Conservation (phyloP, 2,113 vertebrate species). For the Triplophysa rosa region DNA sequence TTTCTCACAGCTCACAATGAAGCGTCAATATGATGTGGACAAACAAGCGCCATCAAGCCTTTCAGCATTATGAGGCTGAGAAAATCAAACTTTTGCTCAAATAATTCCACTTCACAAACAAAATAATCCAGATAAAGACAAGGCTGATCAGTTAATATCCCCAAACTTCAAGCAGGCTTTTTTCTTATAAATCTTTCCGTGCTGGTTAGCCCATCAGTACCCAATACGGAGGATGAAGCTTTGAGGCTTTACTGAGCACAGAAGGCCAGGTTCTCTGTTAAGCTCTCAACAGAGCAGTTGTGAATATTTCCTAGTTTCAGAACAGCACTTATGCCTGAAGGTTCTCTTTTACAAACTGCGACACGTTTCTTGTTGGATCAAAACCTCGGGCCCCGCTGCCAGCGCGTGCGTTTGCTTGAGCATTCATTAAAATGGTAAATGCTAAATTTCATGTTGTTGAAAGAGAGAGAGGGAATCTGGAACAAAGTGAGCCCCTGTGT, state of each 20-base stretch:
- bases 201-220: background rate
- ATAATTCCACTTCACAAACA: slow-evolving; percentile 31
- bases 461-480: slow-evolving; percentile 54
- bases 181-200: slow-evolving; percentile 2
- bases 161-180: slow-evolving; percentile 23
- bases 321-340: slow-evolving; percentile 30
- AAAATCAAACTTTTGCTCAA: background rate
- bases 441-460: slow-evolving; percentile 65
- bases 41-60: slow-evolving; percentile 9
- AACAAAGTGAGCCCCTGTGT: slow-evolving; percentile 19
- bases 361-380: slow-evolving; percentile 27
- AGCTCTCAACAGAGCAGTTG: slow-evolving; percentile 18
- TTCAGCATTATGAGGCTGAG: background rate
- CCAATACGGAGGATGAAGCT: slow-evolving; percentile 14
- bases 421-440: slow-evolving; percentile 64
- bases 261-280: slow-evolving; percentile 30
- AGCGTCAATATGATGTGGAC: background rate
- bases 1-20: slow-evolving; percentile 22
- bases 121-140: background rate
- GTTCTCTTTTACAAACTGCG: slow-evolving; percentile 25
- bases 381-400: slow-evolving; percentile 36
- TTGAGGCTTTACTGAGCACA: slow-evolving; percentile 13
- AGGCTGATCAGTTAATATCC: slow-evolving; percentile 29
- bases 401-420: background rate
- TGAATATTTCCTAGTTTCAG: slow-evolving; percentile 32